Evolutionary conservation across 2,797 vertebrate species (phyloP).

Genomic region (Lutjanus argentimaculatus): DNA sequence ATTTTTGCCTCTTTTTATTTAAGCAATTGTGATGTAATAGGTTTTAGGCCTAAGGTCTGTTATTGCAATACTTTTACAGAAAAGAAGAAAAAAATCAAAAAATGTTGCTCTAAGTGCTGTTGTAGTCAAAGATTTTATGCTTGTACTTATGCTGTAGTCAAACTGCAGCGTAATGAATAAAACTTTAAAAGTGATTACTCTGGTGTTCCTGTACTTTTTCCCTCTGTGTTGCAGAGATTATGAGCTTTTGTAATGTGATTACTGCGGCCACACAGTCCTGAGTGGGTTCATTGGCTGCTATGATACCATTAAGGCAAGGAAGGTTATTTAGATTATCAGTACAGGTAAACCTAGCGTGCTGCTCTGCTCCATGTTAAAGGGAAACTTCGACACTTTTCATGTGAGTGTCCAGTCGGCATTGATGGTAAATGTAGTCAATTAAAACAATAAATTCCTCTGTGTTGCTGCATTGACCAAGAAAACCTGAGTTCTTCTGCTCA

Average conservation of each 20-base stretch:
- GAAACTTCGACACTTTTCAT: too few species aligned
- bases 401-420: too few species aligned
- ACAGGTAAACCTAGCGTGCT: neutral
- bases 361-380: neutral
- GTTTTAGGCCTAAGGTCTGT: conserved; percentile 95
- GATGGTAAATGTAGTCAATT: too few species aligned
- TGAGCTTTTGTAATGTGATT: conserved; percentile 51
- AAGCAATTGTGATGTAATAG: conserved; percentile 94
- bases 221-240: conserved; percentile 15
- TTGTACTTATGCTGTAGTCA: conserved; percentile 96
- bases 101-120: conserved; percentile 95
- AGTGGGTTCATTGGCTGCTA: neutral
- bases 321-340: neutral
- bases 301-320: neutral
- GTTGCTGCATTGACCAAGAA: too few species aligned
- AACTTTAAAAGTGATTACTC: conserved; percentile 89
- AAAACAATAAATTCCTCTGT: too few species aligned
- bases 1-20: conserved; percentile 90
- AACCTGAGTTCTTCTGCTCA: too few species aligned
- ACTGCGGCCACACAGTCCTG: conserved; percentile 2
- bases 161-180: conserved; percentile 95
- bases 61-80: conserved; percentile 95
- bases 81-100: conserved; percentile 84
- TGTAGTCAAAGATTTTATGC: conserved; percentile 97
- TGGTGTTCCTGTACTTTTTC: conserved; percentile 55